Evolutionary conservation across 2,113 vertebrate species (phyloP), one percentile per base, ranked within the genome.

Genomic region (Lagenorhynchus albirostris): DNA sequence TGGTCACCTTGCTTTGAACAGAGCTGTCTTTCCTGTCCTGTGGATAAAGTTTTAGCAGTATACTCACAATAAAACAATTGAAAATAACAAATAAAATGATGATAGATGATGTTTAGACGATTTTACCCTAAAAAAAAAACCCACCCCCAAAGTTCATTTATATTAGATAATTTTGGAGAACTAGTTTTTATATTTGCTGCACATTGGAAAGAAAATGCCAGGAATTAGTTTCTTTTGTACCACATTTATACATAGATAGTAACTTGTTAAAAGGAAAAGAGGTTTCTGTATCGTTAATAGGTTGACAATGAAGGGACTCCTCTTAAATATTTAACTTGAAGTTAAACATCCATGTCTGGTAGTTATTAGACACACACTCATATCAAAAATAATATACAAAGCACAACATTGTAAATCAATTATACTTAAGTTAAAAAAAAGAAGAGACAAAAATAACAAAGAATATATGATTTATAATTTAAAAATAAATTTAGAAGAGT

Each of bases 21-120:
- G 29, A 58, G 31, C 23, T 13, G 58, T 73, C 26, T 70, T 71
- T 84, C 47, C 25, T 50, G 12, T 84, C 68, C 1, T 55, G 71
- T 8, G n/a, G 23, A 60, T 95, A 73, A 86, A 96, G 26, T 36
- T 73, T 71, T 92, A 96, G 94, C 63, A 96, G 97, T 65, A 47
- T 73, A 95, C 92, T 92, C 89, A 97, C 95, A 67, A 17, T 74
- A 86, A 76, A 87, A 33, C 12, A 36, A 76, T 4, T 36, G 23
- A 70, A 87, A 84, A 67, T 68, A 67, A 6, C 13, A 53, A 68
- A 63, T 23, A 50, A 81, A 90, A 86, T 95, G n/a, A 60, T 33
- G 50, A 53, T 47, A 63, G 36, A 60, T 44, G 53, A 73, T 60
- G 26, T 18, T 76, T 38, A 80, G 38, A 96, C 10, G 20, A 15